Conservation (phyloP, 1,140 invertebrate species). For the Lepidotrigona ventralis region DNA sequence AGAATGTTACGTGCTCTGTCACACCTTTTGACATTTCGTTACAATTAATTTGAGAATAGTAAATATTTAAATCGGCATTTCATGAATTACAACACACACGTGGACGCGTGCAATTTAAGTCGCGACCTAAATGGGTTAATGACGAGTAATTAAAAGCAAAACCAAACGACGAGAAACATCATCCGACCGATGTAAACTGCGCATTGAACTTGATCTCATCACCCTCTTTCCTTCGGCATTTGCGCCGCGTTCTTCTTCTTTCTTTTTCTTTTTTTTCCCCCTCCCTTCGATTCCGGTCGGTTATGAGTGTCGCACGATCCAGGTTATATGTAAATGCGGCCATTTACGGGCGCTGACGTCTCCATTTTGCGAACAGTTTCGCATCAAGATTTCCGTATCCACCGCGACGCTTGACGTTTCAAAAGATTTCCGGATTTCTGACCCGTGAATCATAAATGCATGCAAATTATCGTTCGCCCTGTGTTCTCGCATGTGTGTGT, state of each 20-base stretch:
- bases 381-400: constrained; percentile 46
- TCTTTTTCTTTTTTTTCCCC: too few species aligned
- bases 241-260: not conserved
- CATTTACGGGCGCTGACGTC: constrained; percentile 58
- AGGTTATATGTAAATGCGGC: constrained; percentile 58
- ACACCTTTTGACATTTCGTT: too few species aligned
- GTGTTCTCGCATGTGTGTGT: not conserved
- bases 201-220: not conserved
- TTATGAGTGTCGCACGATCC: not conserved
- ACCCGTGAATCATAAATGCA: constrained; percentile 13
- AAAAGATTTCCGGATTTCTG: constrained; percentile 27
- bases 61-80: too few species aligned
- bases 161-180: too few species aligned
- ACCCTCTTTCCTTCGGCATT: not conserved
- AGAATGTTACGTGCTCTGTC: too few species aligned
- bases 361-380: constrained; percentile 51
- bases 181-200: too few species aligned
- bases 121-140: too few species aligned
- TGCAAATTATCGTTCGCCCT: not conserved
- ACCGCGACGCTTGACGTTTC: constrained; percentile 41
- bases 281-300: not conserved
- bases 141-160: too few species aligned
- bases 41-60: too few species aligned
- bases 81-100: too few species aligned
- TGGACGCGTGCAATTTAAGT: too few species aligned